phyloP scores from a whole-genome alignment of 2,888 invertebrate species.

The Lottia scabra region DNA sequence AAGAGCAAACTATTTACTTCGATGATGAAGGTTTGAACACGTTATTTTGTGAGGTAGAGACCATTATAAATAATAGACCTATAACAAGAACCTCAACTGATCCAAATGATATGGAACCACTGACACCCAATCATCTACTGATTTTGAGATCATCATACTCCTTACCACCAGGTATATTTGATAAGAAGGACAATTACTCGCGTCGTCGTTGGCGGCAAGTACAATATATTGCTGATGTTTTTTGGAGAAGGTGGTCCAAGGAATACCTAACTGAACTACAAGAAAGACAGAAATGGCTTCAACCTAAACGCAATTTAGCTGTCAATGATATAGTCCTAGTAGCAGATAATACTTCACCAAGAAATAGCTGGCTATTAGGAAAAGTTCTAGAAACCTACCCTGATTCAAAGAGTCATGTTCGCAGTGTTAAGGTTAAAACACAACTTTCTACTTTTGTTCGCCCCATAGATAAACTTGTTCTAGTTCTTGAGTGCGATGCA shows the following conservation, averaged over 20 bases:
- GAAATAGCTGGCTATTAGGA: constrained; percentile 11
- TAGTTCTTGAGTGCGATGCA: constrained; percentile 5
- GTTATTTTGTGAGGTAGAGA: constrained; percentile 30
- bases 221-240: constrained; percentile 31
- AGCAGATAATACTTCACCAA: constrained; percentile 5
- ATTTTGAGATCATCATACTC: constrained; percentile 5
- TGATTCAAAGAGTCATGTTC: constrained; percentile 7
- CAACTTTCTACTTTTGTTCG: not conserved
- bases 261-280: constrained; percentile 24
- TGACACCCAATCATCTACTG: constrained; percentile 34
- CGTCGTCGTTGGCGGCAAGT: constrained; percentile 32
- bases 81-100: constrained; percentile 20
- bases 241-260: constrained; percentile 27
- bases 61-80: constrained; percentile 30
- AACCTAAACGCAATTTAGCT: not conserved
- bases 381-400: not conserved
- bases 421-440: constrained; percentile 12
- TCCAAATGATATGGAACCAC: constrained; percentile 20
- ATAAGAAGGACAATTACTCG: constrained; percentile 25
- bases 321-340: constrained; percentile 10
- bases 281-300: constrained; percentile 23
- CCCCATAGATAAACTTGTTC: constrained; percentile 15
- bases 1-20: constrained; percentile 14
- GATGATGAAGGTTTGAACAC: constrained; percentile 31
- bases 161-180: constrained; percentile 28